These are phyloP conservation scores for Cyclargus thomasi DNA, from an alignment of 1,140 invertebrate genomes.

Conservation along the genomic window DNA sequence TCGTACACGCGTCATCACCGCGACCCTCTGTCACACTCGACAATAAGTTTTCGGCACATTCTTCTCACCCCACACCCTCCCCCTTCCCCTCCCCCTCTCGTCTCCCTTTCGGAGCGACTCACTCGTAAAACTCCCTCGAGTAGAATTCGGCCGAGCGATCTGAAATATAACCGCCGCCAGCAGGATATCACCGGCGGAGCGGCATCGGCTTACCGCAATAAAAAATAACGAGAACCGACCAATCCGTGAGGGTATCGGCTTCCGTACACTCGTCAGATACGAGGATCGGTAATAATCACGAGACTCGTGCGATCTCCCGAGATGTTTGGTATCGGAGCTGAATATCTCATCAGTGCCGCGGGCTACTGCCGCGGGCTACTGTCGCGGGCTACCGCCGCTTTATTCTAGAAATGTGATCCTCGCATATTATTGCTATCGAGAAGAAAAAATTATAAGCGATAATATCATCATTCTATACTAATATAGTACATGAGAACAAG, in stretches of 20 bases:
- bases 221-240: background rate
- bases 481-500: no score
- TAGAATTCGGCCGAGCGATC: background rate
- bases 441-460: no score
- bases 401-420: no score
- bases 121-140: background rate
- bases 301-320: background rate
- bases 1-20: background rate
- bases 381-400: no score
- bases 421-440: no score
- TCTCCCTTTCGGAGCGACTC: background rate
- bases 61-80: no score
- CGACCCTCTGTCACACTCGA: background rate
- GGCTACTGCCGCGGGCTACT: no score
- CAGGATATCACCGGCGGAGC: background rate
- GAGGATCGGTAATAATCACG: background rate
- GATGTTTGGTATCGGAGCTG: background rate
- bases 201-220: background rate
- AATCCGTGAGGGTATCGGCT: background rate
- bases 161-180: background rate
- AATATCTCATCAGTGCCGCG: no score
- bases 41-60: constrained; percentile 1
- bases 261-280: background rate
- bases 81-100: no score
- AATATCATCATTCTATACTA: no score